Evolutionary conservation across 1,140 invertebrate species (phyloP).

Genomic region (Cydia strobilella): DNA sequence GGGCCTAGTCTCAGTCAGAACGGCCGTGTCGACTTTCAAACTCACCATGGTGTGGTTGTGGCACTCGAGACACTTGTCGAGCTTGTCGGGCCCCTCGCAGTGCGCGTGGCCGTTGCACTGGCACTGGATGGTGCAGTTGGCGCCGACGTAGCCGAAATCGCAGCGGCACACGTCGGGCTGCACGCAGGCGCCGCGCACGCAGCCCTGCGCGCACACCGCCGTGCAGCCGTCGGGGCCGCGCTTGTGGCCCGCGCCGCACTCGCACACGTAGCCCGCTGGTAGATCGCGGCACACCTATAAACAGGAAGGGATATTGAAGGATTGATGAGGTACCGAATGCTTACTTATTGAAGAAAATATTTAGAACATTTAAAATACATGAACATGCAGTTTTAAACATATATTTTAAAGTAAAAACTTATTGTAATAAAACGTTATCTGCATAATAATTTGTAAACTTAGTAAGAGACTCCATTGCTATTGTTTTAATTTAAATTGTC

Average conservation of each 20-base stretch:
- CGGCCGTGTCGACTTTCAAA: neutral
- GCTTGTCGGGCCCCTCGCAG: slow-evolving; percentile 91
- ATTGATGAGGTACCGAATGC: no score
- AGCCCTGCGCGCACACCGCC: slow-evolving; percentile 93
- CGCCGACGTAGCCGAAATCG: slow-evolving; percentile 97
- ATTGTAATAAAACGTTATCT: no score
- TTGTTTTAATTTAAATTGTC: no score
- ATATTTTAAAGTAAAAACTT: no score
- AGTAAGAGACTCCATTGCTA: no score
- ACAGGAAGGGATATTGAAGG: neutral
- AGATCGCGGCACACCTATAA: slow-evolving; percentile 84
- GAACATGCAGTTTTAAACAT: no score
- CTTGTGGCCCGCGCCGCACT: slow-evolving; percentile 91
- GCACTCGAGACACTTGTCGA: slow-evolving; percentile 91
- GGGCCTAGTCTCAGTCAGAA: neutral
- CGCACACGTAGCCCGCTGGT: slow-evolving; percentile 89
- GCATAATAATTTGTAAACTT: no score
- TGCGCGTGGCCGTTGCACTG: slow-evolving; percentile 97
- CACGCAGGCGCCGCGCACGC: slow-evolving; percentile 92
- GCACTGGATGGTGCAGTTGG: slow-evolving; percentile 96
- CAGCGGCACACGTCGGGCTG: slow-evolving; percentile 93
- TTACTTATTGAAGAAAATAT: no score
- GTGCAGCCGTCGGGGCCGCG: slow-evolving; percentile 83
- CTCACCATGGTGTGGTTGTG: slow-evolving; percentile 93
- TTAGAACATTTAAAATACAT: no score